Conservation (phyloP, 2,888 invertebrate species). For the Dasypolia templi region DNA sequence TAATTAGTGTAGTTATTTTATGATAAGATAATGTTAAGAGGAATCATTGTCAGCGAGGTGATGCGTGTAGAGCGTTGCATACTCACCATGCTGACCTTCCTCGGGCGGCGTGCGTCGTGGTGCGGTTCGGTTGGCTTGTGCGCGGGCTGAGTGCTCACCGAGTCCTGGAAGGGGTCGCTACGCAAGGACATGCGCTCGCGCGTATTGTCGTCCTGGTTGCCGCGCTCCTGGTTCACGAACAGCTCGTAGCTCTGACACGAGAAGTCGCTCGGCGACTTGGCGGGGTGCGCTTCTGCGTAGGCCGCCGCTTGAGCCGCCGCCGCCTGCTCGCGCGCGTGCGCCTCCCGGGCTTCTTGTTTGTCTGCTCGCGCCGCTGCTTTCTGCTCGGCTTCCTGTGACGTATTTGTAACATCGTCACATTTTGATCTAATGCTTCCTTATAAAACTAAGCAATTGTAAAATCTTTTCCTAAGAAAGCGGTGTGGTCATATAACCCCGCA, state of each 20-base stretch:
- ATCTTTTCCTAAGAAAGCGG: neutral
- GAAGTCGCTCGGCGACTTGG: conserved; percentile 97
- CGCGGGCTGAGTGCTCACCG: conserved; percentile 95
- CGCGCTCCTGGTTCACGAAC: conserved; percentile 97
- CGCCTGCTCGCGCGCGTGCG: conserved; percentile 91
- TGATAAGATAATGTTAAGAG: neutral
- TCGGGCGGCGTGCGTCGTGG: conserved; percentile 90
- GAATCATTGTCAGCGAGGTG: conserved; percentile 84
- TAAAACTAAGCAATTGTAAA: neutral
- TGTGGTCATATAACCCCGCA: neutral
- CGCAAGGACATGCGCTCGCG: conserved; percentile 97
- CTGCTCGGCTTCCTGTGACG: conserved; percentile 94
- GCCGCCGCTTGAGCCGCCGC: conserved; percentile 92
- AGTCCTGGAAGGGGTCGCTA: conserved; percentile 95
- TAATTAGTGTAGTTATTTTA: conserved; percentile 5
- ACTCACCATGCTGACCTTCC: conserved; percentile 98
- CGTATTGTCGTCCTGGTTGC: conserved; percentile 96
- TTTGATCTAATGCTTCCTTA: neutral
- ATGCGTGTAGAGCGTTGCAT: conserved; percentile 79
- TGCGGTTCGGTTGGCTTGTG: conserved; percentile 91
- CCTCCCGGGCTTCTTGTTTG: conserved; percentile 91
- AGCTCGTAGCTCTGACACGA: conserved; percentile 98
- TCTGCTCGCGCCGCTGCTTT: conserved; percentile 93
- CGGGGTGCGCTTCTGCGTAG: conserved; percentile 91
- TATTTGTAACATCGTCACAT: neutral